Evolutionary conservation across 92 coral and sea anemone species (phyloP).

Genomic region (Porites lobata): DNA sequence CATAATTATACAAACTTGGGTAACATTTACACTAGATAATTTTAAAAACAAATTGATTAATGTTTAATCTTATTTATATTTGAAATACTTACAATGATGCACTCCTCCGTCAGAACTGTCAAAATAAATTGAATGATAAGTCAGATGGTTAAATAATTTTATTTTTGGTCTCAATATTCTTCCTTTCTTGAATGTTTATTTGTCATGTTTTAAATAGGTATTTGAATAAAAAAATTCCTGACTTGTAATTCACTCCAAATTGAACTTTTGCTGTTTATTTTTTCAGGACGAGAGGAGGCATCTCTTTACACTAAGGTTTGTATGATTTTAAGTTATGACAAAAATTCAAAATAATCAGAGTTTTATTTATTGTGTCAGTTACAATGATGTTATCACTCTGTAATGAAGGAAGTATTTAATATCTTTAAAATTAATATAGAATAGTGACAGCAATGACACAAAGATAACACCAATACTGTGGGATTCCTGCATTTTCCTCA

Average conservation of each 20-base stretch:
- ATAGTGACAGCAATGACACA: too few relatives aligned
- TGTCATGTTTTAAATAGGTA: neutral
- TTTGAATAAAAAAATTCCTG: neutral
- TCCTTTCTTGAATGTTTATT: neutral
- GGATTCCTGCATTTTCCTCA: too few relatives aligned
- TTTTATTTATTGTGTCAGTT: neutral
- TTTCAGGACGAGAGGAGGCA: slow-evolving; percentile 35
- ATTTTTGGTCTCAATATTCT: neutral
- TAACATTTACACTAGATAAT: neutral
- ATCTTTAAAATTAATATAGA: too few relatives aligned
- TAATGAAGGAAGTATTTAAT: neutral
- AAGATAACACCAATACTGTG: too few relatives aligned
- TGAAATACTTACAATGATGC: slow-evolving; percentile 74
- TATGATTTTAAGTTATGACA: neutral
- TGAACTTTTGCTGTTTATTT: neutral
- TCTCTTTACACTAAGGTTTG: slow-evolving; percentile 8
- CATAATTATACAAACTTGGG: neutral
- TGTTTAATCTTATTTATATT: neutral
- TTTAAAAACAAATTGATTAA: too few relatives aligned
- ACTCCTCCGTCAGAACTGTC: slow-evolving; percentile 85
- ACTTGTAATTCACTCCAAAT: neutral
- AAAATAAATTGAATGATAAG: slow-evolving; percentile 49
- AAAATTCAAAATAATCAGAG: too few relatives aligned
- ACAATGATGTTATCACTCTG: neutral
- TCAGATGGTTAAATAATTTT: slow-evolving; percentile 12